Base-by-base conservation (phyloP, 2,888 invertebrate species). In the Leptinotarsa rubiginosa region DNA sequence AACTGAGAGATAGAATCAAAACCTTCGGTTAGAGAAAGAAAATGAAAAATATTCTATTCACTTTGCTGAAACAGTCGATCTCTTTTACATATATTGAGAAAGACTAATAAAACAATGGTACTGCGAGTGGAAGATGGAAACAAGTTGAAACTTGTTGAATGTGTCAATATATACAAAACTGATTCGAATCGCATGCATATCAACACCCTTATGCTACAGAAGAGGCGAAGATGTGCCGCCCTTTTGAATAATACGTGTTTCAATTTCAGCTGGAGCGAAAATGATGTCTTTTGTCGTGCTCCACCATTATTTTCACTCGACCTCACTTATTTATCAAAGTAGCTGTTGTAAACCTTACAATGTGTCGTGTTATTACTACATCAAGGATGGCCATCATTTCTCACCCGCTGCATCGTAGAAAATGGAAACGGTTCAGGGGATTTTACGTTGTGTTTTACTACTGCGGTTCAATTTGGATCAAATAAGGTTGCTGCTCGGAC, bases 251-350 rank as follows among this genome's bases (percentile, higher is more conserved):
- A 22, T 22, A 56, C 15, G 20, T 22, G 25, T 56, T 22, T 22
- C 56, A 56, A 56, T 56, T 20, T 56, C 56, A 15, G 20, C 13
- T 13, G 3, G 16, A 20, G 20, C 20, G 56, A 56, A 56, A 56
- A 56, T 56, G 22, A 20, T 56, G 56, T 20, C 22, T 20, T 15
- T 22, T 22, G 56, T 56, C 56, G 22, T 22, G 22, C 56, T 56
- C 20, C 13, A 20, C 56, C 15, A 56, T 56, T 56, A 56, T 22
- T 56, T 56, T 56, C 15, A 18, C 56, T 56, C 56, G 56, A 56
- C 56, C 56, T 22, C 56, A 15, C 56, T 56, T 56, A 56, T 56
- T 56, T 22, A 56, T 56, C 56, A 56, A 41, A 56, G 56, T 56
- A 56, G 56, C 22, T 56, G 56, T 22, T 13, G 56, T 56, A 56